phyloP scores from a whole-genome alignment of 1,140 invertebrate species.

The Papilio machaon region DNA sequence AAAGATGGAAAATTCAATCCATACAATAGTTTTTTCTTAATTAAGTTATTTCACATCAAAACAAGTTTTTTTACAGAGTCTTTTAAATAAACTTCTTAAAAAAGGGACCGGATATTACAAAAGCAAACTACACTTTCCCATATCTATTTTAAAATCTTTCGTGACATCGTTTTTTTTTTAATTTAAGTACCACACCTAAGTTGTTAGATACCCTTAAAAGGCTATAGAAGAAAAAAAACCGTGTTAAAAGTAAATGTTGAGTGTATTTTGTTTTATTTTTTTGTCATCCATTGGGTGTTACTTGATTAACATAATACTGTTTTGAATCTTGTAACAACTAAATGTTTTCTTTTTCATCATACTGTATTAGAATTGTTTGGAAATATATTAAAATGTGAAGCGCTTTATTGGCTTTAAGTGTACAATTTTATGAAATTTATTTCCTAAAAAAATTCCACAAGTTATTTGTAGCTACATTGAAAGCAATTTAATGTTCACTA shows the following conservation, averaged over 20 bases:
- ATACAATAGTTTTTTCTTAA: neutral
- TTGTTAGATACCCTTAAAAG: neutral
- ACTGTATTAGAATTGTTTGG: neutral
- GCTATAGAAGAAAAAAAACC: neutral
- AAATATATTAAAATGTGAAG: too few relatives aligned
- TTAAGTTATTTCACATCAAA: neutral
- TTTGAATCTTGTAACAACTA: neutral
- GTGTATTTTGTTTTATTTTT: neutral
- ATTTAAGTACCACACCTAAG: neutral
- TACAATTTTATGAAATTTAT: too few relatives aligned
- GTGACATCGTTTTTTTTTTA: neutral
- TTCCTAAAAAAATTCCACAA: too few relatives aligned
- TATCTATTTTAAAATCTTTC: conserved; percentile 8
- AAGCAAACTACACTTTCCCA: neutral
- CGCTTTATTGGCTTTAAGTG: too few relatives aligned
- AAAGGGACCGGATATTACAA: conserved; percentile 1
- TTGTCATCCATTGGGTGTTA: neutral
- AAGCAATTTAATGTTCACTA: too few relatives aligned
- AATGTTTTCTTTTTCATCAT: neutral
- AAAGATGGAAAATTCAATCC: too few relatives aligned
- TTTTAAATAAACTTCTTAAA: neutral
- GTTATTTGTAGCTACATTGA: too few relatives aligned
- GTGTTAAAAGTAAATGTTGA: neutral
- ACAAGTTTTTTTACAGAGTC: neutral
- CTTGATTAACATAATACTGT: neutral